These are phyloP conservation scores for Oegoconia quadripuncta DNA, from an alignment of 2,888 invertebrate species.

Conservation along the genomic window DNA sequence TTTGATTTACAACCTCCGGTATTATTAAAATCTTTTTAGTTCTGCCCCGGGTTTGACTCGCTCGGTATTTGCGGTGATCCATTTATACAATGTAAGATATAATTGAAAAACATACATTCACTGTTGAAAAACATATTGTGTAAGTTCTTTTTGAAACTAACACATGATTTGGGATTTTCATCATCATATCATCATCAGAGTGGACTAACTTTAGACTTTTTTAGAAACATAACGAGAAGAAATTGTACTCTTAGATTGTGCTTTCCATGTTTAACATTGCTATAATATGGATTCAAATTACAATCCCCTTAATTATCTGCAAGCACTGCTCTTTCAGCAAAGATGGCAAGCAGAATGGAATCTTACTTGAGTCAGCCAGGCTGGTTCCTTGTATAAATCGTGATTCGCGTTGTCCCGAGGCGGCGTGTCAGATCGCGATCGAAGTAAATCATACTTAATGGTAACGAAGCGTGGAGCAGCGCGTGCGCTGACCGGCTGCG, in stretches of 20 bases:
- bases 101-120: slow-evolving; percentile 41
- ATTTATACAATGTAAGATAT: slow-evolving; percentile 48
- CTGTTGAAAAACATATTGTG: no score
- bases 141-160: no score
- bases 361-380: no score
- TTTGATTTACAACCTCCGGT: slow-evolving; percentile 60
- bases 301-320: no score
- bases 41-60: slow-evolving; percentile 25
- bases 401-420: slow-evolving; percentile 20
- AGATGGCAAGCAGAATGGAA: no score
- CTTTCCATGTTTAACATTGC: no score
- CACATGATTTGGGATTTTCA: no score
- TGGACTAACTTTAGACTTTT: background rate
- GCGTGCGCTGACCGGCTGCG: slow-evolving; percentile 36
- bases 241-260: no score
- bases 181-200: background rate
- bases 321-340: no score
- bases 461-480: slow-evolving; percentile 58
- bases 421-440: slow-evolving; percentile 43
- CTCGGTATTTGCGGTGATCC: slow-evolving; percentile 32
- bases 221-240: no score
- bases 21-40: slow-evolving; percentile 58
- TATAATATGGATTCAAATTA: no score
- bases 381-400: no score
- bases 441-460: slow-evolving; percentile 63